These are phyloP conservation scores for Aplidium turbinatum DNA, from an alignment of 23 tunicate species.

Conservation along the genomic window DNA sequence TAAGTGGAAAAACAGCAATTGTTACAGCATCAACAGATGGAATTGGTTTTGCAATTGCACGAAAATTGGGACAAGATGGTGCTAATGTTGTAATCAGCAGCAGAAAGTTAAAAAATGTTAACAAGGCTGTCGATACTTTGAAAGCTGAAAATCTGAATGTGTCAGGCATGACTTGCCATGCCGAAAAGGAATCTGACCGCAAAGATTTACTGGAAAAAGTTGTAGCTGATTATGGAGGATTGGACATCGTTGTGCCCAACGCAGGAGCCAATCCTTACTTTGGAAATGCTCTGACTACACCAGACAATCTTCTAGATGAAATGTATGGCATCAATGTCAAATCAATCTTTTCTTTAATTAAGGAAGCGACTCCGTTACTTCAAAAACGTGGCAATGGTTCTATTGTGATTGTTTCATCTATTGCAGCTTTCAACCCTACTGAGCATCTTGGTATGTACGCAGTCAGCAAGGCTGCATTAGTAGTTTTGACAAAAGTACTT, in stretches of 20 bases:
- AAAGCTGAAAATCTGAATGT: conserved; percentile 41
- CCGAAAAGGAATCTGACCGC: conserved; percentile 55
- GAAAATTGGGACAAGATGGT: conserved; percentile 80
- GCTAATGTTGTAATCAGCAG: conserved; percentile 83
- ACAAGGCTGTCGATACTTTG: conserved; percentile 60
- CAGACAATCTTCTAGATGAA: conserved; percentile 81
- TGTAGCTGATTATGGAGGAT: conserved; percentile 47
- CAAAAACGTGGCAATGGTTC: conserved; percentile 47
- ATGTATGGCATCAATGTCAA: conserved; percentile 92
- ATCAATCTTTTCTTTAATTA: conserved; percentile 61
- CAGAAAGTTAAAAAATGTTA: conserved; percentile 78
- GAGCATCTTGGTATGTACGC: conserved; percentile 80
- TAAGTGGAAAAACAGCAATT: conserved; percentile 82
- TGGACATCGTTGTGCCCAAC: conserved; percentile 84
- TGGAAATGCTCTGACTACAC: conserved; percentile 72
- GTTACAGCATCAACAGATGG: conserved; percentile 98
- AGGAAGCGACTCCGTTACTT: conserved; percentile 79
- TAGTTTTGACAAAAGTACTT: conserved; percentile 78
- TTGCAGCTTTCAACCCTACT: conserved; percentile 65
- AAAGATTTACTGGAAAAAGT: conserved; percentile 53
- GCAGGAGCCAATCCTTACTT: conserved; percentile 93
- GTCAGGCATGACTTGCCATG: conserved; percentile 80
- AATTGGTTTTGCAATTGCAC: conserved; percentile 88
- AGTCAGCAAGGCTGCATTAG: conserved; percentile 83
- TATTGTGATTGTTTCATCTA: conserved; percentile 76